These are phyloP conservation scores for Halocynthia aurantium DNA, from an alignment of 23 tunicate species.

Conservation along the genomic window DNA sequence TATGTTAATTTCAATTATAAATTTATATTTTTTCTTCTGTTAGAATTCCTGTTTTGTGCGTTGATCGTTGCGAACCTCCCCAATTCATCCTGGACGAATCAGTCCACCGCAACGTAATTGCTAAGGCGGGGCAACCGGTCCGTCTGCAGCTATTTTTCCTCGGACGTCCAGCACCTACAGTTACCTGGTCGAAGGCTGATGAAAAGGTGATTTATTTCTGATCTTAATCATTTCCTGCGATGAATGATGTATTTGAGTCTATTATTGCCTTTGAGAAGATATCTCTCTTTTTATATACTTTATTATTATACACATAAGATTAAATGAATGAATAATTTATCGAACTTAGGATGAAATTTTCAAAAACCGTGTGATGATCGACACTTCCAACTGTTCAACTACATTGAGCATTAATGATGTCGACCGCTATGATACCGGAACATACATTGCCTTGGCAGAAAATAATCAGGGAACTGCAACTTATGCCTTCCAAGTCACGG, in stretches of 20 bases:
- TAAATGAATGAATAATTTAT: background rate
- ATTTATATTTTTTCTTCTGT: background rate
- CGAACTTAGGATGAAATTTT: conserved; percentile 29
- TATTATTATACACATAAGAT: background rate
- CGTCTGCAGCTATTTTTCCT: conserved; percentile 63
- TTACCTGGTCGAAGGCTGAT: conserved; percentile 80
- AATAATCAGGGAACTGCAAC: conserved; percentile 69
- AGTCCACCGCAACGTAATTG: conserved; percentile 46
- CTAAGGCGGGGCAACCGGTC: conserved; percentile 59
- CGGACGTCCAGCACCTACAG: conserved; percentile 82
- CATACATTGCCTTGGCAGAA: conserved; percentile 62
- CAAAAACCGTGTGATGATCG: conserved; percentile 34
- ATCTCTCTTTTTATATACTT: too few species aligned
- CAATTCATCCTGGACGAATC: conserved; percentile 63
- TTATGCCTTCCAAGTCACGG: conserved; percentile 66
- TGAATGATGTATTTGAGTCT: background rate
- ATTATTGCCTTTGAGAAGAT: background rate
- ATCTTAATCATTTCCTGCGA: background rate
- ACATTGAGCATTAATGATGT: conserved; percentile 52
- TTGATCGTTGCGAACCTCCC: conserved; percentile 79
- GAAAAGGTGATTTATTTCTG: conserved; percentile 8
- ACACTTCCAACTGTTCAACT: conserved; percentile 48
- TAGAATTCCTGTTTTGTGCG: conserved; percentile 44
- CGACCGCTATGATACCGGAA: conserved; percentile 72
- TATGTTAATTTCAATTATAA: background rate